These are phyloP conservation scores for Puma concolor DNA, from an alignment of 2,113 vertebrate species.

Conservation along the genomic window DNA sequence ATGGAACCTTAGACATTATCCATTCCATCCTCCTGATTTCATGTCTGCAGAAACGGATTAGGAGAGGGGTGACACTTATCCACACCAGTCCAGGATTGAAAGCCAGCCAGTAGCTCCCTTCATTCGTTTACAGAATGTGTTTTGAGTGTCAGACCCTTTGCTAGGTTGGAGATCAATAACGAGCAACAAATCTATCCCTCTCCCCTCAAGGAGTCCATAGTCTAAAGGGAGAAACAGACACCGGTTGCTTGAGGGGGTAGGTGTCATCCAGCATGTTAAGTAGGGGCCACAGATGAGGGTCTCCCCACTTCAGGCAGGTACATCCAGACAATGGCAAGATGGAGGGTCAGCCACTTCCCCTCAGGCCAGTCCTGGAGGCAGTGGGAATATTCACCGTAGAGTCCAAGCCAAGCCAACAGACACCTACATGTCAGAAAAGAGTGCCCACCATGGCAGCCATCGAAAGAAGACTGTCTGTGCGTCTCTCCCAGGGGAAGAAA, in stretches of 20 bases:
- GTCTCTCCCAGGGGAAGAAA: not conserved
- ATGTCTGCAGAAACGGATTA: not conserved
- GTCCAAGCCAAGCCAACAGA: not conserved
- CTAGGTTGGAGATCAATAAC: not conserved
- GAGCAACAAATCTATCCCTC: not conserved
- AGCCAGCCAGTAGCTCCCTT: not conserved
- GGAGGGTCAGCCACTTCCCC: not conserved
- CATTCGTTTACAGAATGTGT: not conserved
- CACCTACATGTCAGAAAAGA: not conserved
- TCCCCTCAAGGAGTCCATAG: not conserved
- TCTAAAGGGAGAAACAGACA: not conserved
- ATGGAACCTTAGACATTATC: not conserved
- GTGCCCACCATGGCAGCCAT: not conserved
- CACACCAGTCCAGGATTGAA: not conserved
- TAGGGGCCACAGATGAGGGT: not conserved
- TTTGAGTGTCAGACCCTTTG: not conserved
- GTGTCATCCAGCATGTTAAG: not conserved
- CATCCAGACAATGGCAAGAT: not conserved
- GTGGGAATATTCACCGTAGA: not conserved
- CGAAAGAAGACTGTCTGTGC: fast-evolving
- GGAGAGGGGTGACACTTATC: not conserved
- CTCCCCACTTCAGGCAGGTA: not conserved
- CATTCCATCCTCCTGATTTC: not conserved
- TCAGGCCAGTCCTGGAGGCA: not conserved
- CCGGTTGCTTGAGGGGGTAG: not conserved